Evolutionary conservation across 2,888 invertebrate species (phyloP), one percentile per base, ranked within the genome.

Genomic region (Slavum lentiscoides): DNA sequence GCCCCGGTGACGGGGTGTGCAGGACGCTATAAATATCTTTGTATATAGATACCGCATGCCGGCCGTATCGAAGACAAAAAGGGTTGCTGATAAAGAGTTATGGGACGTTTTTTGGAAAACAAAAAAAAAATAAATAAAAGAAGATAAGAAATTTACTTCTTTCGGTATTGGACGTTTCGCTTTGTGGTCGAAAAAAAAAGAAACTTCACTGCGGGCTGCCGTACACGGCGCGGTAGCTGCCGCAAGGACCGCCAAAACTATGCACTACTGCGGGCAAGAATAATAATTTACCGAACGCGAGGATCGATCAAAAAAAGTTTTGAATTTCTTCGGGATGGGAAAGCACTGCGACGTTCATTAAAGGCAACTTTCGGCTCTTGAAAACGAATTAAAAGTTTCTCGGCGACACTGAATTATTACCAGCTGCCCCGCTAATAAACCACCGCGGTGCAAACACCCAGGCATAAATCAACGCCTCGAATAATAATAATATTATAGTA

Each of bases 361-460:
- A 30, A 58, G 72, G 55, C 70, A 62, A 77, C 69, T 80, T 80
- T 80, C 66, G 62, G 37, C 61, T 53, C 59, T 70, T 49, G 69
- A 72, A 80, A 80, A 70, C 70, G 80, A 80, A 80, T 80, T 80
- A 80, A 80, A 80, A 80, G 70, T 80, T 80, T 80, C 58, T n/a
- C 64, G 23, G 64, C 30, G 80, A 80, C 80, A 58, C 62, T 72
- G 58, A 80, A 80, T 80, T 80, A 80, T 80, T 80, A 80, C 80
- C 80, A 43, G 70, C 70, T 66, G 30, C 30, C 4, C 30, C 4
- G 70, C 70, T 72, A 70, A 80, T 64, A 72, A 70, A 80, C 72
- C 69, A 80, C 72, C 69, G 21, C 66, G n/a, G n/a, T 11, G 64
- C 30, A 11, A 43, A 21, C 64, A 11, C 17, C 30, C 30, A 30